Percentiles rank a stretch among this genome's conserved stretches.
Conservation (phyloP, 2,797 vertebrate species). For the Sphenopsis melanotis region DNA sequence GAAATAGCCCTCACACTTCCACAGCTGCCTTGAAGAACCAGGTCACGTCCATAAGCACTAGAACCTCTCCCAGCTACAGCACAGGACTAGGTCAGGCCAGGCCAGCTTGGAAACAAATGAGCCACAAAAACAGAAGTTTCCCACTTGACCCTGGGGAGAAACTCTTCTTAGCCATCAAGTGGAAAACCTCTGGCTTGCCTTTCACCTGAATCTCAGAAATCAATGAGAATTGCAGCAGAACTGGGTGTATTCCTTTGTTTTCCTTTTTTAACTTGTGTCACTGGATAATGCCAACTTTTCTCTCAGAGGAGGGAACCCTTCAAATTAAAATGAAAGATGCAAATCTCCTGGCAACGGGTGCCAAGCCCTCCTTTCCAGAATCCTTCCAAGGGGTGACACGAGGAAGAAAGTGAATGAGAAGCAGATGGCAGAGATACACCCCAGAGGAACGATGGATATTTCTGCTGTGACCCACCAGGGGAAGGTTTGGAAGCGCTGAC, state of each 20-base stretch:
- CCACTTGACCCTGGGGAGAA: not conserved
- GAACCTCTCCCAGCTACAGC: not conserved
- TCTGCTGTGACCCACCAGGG: constrained; percentile 56
- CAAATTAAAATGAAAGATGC: constrained; percentile 35
- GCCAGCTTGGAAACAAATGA: not conserved
- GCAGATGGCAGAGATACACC: constrained; percentile 19
- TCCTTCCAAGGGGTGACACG: not conserved
- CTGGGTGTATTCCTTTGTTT: constrained; percentile 31
- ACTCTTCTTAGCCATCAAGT: not conserved
- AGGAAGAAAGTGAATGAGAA: constrained; percentile 43
- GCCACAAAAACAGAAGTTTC: not conserved
- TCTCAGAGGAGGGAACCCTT: not conserved
- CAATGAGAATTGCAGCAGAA: not conserved
- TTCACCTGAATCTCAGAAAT: constrained; percentile 28
- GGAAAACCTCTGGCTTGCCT: constrained; percentile 16
- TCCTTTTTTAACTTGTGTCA: constrained; percentile 21
- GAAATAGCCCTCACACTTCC: constrained; percentile 1
- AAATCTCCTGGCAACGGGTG: constrained; percentile 7
- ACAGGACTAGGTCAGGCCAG: not conserved
- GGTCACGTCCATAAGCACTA: not conserved
- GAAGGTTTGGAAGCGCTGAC: constrained; percentile 55
- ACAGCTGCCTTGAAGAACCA: not conserved
- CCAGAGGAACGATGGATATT: constrained; percentile 31
- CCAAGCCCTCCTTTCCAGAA: constrained; percentile 22
- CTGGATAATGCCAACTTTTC: constrained; percentile 13